Percentiles rank a stretch among this genome's conserved stretches.
Evolutionary conservation across 2,888 invertebrate genomes (phyloP).

Genomic region (Archaeoteleia sp.): DNA sequence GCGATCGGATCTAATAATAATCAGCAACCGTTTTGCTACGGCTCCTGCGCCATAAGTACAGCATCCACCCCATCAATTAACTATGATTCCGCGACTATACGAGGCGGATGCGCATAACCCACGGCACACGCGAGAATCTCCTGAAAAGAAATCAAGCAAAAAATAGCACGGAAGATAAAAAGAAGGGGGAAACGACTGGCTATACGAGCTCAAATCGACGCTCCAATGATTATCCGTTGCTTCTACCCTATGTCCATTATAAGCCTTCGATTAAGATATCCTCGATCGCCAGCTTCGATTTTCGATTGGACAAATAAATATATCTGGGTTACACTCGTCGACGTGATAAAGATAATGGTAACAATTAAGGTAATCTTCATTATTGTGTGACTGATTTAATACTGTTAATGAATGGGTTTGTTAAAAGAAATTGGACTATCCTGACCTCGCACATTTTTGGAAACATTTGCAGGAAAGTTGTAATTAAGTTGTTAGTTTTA

Average conservation of each 20-base stretch:
- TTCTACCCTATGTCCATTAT: slow-evolving; percentile 26
- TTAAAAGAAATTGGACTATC: too few species aligned
- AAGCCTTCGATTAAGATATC: slow-evolving; percentile 46
- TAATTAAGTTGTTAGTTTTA: too few species aligned
- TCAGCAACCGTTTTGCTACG: slow-evolving; percentile 62
- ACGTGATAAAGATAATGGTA: slow-evolving; percentile 20
- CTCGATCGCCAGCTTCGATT: slow-evolving; percentile 28
- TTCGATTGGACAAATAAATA: slow-evolving; percentile 28
- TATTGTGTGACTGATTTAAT: too few species aligned
- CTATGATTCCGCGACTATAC: slow-evolving; percentile 54
- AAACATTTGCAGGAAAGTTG: too few species aligned
- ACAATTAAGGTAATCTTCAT: too few species aligned
- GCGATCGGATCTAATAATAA: slow-evolving; percentile 66
- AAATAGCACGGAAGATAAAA: slow-evolving; percentile 10
- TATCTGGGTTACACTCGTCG: not conserved
- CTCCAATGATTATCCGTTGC: slow-evolving; percentile 27
- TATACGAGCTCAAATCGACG: slow-evolving; percentile 14
- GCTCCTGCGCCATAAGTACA: slow-evolving; percentile 57
- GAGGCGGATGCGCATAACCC: slow-evolving; percentile 34
- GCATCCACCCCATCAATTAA: slow-evolving; percentile 62
- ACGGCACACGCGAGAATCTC: slow-evolving; percentile 20
- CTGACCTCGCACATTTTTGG: too few species aligned
- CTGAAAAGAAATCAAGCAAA: slow-evolving; percentile 7
- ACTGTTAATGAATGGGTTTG: too few species aligned
- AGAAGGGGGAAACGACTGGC: slow-evolving; percentile 1